Evolutionary conservation across 2,888 invertebrate species (phyloP).

Genomic region (Hirtodrosophila duncani): DNA sequence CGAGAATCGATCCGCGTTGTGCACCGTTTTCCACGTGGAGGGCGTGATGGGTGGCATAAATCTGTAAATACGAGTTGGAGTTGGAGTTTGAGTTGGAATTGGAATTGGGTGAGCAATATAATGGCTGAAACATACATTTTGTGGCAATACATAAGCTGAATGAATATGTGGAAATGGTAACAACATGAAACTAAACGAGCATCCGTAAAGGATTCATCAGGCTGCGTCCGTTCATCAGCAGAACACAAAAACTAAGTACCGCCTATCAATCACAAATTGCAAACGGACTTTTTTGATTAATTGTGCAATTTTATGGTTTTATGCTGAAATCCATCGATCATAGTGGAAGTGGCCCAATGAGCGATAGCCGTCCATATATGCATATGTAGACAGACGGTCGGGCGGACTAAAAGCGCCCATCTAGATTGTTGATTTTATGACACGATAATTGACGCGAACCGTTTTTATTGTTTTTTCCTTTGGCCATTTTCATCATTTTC

Average conservation of each 20-base stretch:
- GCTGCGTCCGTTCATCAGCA: no score
- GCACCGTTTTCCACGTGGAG: slow-evolving; percentile 90
- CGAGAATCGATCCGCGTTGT: slow-evolving; percentile 88
- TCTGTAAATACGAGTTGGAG: no score
- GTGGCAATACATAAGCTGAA: no score
- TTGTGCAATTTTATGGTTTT: slow-evolving; percentile 68
- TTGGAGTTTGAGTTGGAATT: no score
- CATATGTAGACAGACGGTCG: slow-evolving; percentile 17
- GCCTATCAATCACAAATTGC: slow-evolving; percentile 58
- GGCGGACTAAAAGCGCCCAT: slow-evolving; percentile 9
- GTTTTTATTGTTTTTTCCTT: slow-evolving; percentile 53
- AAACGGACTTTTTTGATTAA: slow-evolving; percentile 64
- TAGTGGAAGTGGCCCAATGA: slow-evolving; percentile 17
- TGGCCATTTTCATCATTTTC: slow-evolving; percentile 8
- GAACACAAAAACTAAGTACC: slow-evolving; percentile 41
- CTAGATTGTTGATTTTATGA: slow-evolving; percentile 69
- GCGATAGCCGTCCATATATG: not conserved
- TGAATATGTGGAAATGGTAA: not conserved
- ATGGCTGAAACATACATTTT: no score
- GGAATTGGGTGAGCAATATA: no score
- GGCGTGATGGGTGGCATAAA: slow-evolving; percentile 98
- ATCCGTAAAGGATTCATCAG: slow-evolving; percentile 28
- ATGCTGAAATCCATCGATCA: slow-evolving; percentile 62
- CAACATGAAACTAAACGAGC: slow-evolving; percentile 17
- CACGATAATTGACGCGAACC: slow-evolving; percentile 67